Base-by-base conservation (phyloP, 2,888 invertebrate species). In the Limnephilus rhombicus region DNA sequence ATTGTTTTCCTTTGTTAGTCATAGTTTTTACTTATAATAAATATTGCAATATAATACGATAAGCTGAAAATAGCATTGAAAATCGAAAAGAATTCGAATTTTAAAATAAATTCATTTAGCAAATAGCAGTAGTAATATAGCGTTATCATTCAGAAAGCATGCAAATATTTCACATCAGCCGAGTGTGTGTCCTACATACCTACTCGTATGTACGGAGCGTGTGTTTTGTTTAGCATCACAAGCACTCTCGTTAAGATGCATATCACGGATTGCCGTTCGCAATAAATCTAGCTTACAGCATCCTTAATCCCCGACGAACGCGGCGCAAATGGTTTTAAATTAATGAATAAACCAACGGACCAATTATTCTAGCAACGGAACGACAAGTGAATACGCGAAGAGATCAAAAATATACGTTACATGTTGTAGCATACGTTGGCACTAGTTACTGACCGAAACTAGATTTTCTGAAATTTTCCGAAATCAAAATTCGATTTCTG, bases 251-350 rank as follows among this genome's bases (percentile, higher is more conserved):
- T 92, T 90, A 90, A 90, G 92, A 92, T 92, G 92, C 92, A 90
- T 85, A 90, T 86, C 92, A 92, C 92, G 92, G 86, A 85, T 85
- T 89, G 90, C 81, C 53, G 89, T 83, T 90, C 81, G 90, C 92
- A 85, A 92, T 92, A 89, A 85, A 90, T 92, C 90, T 90, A 29
- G 89, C 68, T 91, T 89, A 91, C 45, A 89, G 90, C 80, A 34
- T 80, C 45, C 83, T 85, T 90, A 92, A 91, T 91, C 90, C 92
- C 86, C 80, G 85, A 86, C 85, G 90, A 92, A 92, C 92, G 90
- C 83, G 82, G 92, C 85, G 90, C 92, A 92, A 91, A 92, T 92
- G 92, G 92, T 80, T 92, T 90, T 90, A 80, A 90, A 92, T 92
- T 85, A 86, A 90, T 85, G 82, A 88, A 88, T 81, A 81, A 82